Evolutionary conservation across 1,140 invertebrate species (phyloP).

Genomic region (Gonatopus flavifemur): DNA sequence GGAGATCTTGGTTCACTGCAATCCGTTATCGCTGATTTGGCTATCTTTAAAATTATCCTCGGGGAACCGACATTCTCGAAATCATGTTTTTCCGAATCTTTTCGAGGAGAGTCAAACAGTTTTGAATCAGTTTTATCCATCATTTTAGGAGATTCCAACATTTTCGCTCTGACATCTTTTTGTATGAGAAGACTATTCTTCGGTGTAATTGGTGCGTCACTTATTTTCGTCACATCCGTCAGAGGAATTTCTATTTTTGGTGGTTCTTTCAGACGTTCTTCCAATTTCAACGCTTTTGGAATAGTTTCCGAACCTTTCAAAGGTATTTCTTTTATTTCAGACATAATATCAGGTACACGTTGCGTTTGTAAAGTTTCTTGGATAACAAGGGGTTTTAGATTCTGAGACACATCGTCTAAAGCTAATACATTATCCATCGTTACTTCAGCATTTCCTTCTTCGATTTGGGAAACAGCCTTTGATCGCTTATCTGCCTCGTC

Average conservation of each 20-base stretch:
- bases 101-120: constrained; percentile 37
- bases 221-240: constrained; percentile 31
- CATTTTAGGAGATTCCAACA: constrained; percentile 40
- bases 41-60: constrained; percentile 54
- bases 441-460: too few species aligned
- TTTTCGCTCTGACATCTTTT: constrained; percentile 41
- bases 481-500: too few species aligned
- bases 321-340: not conserved
- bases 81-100: constrained; percentile 43
- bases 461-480: too few species aligned
- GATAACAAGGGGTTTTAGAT: too few species aligned
- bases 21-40: constrained; percentile 54
- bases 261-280: constrained; percentile 48
- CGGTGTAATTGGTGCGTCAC: constrained; percentile 31
- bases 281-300: constrained; percentile 44
- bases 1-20: constrained; percentile 53
- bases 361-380: constrained; percentile 2
- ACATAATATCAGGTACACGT: not conserved
- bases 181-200: constrained; percentile 46
- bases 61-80: constrained; percentile 53
- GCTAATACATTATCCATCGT: too few species aligned
- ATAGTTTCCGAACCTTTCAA: constrained; percentile 17
- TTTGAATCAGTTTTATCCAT: constrained; percentile 21
- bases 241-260: constrained; percentile 51
- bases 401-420: too few species aligned